Base-by-base conservation (phyloP, 35 echinoderm and acorn worm genomes). In the Heliocidaris tuberculata region DNA sequence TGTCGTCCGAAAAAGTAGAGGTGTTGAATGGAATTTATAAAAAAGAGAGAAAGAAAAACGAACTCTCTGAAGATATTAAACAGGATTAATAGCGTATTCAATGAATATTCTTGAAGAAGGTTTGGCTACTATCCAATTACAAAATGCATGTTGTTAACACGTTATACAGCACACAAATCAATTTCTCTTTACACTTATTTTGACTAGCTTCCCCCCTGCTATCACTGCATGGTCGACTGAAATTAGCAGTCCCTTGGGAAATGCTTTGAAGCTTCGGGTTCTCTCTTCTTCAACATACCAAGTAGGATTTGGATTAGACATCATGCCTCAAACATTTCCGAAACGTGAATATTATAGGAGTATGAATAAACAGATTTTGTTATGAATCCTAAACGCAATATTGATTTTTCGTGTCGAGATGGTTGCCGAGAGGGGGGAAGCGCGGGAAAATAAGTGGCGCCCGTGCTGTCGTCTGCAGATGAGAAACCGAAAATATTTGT, bases 301-400 rank as follows among this genome's bases (percentile, higher is more conserved):
- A 78, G 65, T n/a, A 78, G 35, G 27, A 78, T 78, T 78, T n/a
- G 65, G 65, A 78, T n/a, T 27, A 78, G 65, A 7, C 21, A 78
- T 27, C 60, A 70, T 78, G 27, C 21, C 65, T 78, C 65, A 78
- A 78, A 78, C 65, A 78, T 78, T 27, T 24, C 65, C 65, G 65
- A 78, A 78, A 78, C 65, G 65, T 19, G 65, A 78, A 78, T 78
- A n/a, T 78, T 78, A 78, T 78, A n/a, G 65, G 21, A 78, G 65
- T 78, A 78, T n/a, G 65, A 78, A 19, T 78, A 78, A 78, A 78
- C 65, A 78, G 65, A 78, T 78, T 42, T 78, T 78, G 65, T 78
- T 78, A 78, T 78, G 65, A 78, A 78, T 78, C 65, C 65, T 78
- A 78, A 78, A 78, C 27, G 65, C 65, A 4, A 78, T 78, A 78